Evolutionary conservation across 2,113 vertebrate genomes (phyloP), one percentile per base, ranked within the genome.

Genomic region (Parus major): DNA sequence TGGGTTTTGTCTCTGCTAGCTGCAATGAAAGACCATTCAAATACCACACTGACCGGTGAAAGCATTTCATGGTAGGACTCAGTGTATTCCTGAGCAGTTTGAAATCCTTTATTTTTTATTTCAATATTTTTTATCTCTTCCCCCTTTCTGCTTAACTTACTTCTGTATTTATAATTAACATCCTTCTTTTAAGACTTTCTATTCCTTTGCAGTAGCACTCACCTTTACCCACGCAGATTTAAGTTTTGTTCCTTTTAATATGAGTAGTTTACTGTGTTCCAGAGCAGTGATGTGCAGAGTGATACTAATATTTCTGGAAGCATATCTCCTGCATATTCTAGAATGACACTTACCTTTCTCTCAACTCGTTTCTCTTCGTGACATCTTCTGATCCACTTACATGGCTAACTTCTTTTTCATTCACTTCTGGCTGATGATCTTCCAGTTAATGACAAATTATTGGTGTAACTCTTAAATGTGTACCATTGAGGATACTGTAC

Each of bases 301-400:
- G 35, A 65, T 24, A 42, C 3, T 9, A 69, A 14, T 46, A 81
- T 60, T 57, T 46, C 18, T 50, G 12, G 46, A 91, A 57, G 9
- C 3, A 35, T 69, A 44, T 82, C 4, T 70, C 14, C 33, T 65
- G 28, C 3, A 6, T 59, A 29, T 80, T 73, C 31, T 59, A 47
- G 68, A 92, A 35, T 16, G 19, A 59, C 56, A 88, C 86, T 83
- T 93, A 94, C 96, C 94, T 90, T 84, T 64, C 35, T 70, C 12
- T 76, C 42, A 39, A 6, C 4, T 73, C 46, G 14, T 65, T 93
- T 49, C 22, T 80, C 0, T 29, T 57, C 23, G 23, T 23, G 22
- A 77, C 29, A 16, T 87, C 95, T 85, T 91, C 65, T 80, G 50
- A 86, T 80, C 53, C 82, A 53, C 31, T 56, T 41, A 5, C 14